Evolutionary conservation across 2,888 invertebrate genomes (phyloP).

Genomic region (Acleris cristana): DNA sequence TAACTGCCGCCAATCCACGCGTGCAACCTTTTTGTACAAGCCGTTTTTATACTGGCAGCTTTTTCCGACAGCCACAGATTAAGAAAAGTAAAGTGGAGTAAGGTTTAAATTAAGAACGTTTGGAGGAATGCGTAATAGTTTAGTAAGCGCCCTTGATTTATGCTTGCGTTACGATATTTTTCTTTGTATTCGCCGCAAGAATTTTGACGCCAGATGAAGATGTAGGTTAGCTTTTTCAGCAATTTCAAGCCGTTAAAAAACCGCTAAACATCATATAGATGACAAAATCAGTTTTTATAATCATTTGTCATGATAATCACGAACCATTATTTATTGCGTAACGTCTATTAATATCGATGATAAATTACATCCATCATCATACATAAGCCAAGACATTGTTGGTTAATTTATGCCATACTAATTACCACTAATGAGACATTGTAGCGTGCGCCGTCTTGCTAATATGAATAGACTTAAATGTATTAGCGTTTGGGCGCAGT

Average conservation of each 20-base stretch:
- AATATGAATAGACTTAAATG: conserved; percentile 1
- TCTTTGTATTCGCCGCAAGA: conserved; percentile 47
- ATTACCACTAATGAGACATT: conserved; percentile 73
- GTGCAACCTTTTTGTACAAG: conserved; percentile 65
- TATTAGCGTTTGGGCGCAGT: conserved; percentile 15
- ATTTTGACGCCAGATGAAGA: conserved; percentile 65
- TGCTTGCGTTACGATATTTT: conserved; percentile 48
- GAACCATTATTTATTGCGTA: conserved; percentile 20
- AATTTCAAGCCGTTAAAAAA: not conserved
- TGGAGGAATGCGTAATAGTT: conserved; percentile 28
- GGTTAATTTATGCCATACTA: conserved; percentile 73
- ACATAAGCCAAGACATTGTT: conserved; percentile 27
- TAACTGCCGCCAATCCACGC: conserved; percentile 74
- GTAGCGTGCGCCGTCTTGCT: conserved; percentile 37
- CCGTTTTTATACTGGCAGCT: conserved; percentile 34
- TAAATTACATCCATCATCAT: conserved; percentile 23
- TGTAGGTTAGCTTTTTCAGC: conserved; percentile 1
- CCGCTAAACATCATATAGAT: not conserved
- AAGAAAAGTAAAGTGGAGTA: conserved; percentile 29
- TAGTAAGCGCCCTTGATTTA: conserved; percentile 73
- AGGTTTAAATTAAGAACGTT: conserved; percentile 26
- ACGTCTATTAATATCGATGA: conserved; percentile 26
- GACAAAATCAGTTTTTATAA: conserved; percentile 11
- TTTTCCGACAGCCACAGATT: conserved; percentile 36
- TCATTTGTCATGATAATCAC: conserved; percentile 19